Evolutionary conservation across 2,797 vertebrate genomes (phyloP), one percentile per base, ranked within the genome.

Genomic region (Varecia variegata): DNA sequence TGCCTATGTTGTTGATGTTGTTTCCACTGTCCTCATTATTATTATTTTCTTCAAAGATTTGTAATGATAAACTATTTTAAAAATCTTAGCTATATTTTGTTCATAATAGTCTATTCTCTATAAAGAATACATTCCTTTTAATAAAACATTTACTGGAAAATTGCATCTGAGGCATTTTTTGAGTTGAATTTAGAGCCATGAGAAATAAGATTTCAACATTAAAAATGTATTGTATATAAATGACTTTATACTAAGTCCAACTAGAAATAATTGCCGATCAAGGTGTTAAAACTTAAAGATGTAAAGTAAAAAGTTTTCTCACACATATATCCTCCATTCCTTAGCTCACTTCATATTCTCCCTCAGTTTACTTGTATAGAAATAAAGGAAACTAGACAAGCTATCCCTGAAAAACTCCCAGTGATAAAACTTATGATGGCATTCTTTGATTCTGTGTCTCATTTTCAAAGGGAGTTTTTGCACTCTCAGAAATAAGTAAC

Each of bases 161-260:
- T 95, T 97, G 86, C 91, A 84, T 96, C 32, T 43, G 27, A 96
- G 38, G 91, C 65, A 77, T 94, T 97, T 97, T 93, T 71, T 91
- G 30, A 94, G 80, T 93, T 95, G 79, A 96, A 96, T 89, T 95
- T 93, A 91, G 70, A 95, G 54, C 25, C 47, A 71, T 91, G 54
- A 96, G 52, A 56, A 96, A 77, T 87, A 97, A 58, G 70, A 96
- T 81, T 96, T 94, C 73, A 97, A 77, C 96, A 97, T 97, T 97
- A 97, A 97, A 97, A 96, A 97, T 97, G 79, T 35, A 95, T 96
- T 93, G 88, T 97, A 97, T 97, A 95, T 94, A 96, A 97, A 97
- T 97, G 52, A 91, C 47, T 97, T 97, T 91, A 91, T 71, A 95
- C 81, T 84, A 79, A 95, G 54, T 96, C 32, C 71, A 96, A 50